A percentile compares a stretch with the other conserved stretches of the same genome.
These are phyloP conservation scores for Chrysolina americana DNA, from an alignment of 2,888 invertebrate genomes.

Conservation along the genomic window DNA sequence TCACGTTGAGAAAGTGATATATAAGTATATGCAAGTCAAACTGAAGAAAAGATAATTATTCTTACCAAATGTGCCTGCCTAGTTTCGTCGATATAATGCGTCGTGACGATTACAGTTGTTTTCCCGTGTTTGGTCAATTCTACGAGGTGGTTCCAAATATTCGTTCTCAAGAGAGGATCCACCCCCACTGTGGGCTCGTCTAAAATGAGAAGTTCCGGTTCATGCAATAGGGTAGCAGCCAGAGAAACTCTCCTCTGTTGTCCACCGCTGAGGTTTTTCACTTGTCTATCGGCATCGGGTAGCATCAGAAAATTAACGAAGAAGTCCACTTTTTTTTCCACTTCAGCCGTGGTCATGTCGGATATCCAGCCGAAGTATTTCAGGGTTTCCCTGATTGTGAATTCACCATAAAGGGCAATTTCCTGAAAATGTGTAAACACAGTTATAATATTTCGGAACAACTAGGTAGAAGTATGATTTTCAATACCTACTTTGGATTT, in stretches of 20 bases:
- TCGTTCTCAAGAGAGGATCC: slow-evolving; percentile 90
- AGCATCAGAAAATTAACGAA: slow-evolving; percentile 65
- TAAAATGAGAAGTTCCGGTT: slow-evolving; percentile 89
- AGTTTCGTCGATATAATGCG: slow-evolving; percentile 97
- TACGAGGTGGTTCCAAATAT: slow-evolving; percentile 95
- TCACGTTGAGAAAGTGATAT: no score
- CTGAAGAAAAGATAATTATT: background rate
- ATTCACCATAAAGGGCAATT: slow-evolving; percentile 67
- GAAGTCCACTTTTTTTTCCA: slow-evolving; percentile 64
- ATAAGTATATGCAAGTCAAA: no score
- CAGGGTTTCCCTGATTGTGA: slow-evolving; percentile 66
- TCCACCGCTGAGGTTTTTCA: slow-evolving; percentile 77
- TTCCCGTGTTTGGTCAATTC: slow-evolving; percentile 90
- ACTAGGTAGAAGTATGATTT: no score
- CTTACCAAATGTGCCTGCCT: slow-evolving; percentile 90
- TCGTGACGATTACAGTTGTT: slow-evolving; percentile 93
- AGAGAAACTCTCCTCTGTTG: slow-evolving; percentile 92
- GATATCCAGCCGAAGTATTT: slow-evolving; percentile 68
- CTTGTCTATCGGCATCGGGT: slow-evolving; percentile 83
- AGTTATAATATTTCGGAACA: no score
- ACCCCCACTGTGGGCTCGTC: slow-evolving; percentile 96
- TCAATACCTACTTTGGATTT: no score
- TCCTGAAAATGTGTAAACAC: slow-evolving; percentile 51
- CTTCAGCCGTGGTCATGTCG: slow-evolving; percentile 62
- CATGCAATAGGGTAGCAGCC: slow-evolving; percentile 90